Percentiles rank a stretch among this genome's conserved stretches.
Conservation (phyloP, 2,888 invertebrate species). For the Limnephilus lunatus region DNA sequence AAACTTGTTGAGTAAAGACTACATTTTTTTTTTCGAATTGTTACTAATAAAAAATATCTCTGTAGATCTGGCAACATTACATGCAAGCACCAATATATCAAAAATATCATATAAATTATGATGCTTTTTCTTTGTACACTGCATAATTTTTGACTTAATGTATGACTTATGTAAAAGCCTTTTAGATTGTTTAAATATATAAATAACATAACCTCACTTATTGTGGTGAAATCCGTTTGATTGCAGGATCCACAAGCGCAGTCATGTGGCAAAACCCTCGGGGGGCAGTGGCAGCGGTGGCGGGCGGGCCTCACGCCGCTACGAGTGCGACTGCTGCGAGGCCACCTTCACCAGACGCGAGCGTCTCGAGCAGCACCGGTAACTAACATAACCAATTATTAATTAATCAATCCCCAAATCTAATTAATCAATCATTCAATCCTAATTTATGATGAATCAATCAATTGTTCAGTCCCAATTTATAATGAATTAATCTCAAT, state of each 20-base stretch:
- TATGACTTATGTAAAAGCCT: no score
- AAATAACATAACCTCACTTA: not conserved
- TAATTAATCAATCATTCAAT: not conserved
- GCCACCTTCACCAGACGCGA: constrained; percentile 74
- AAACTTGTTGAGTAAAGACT: no score
- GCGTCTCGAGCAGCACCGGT: constrained; percentile 75
- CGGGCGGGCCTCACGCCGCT: constrained; percentile 69
- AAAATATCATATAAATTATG: no score
- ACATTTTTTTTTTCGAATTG: no score
- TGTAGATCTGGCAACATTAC: no score
- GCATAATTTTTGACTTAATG: no score
- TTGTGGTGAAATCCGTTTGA: not conserved
- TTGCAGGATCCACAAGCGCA: constrained; percentile 74
- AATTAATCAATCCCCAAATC: not conserved
- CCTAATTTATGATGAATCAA: not conserved
- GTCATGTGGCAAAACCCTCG: constrained; percentile 72
- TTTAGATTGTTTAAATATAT: no score
- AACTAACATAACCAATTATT: not conserved
- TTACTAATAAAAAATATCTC: no score
- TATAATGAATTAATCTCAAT: no score
- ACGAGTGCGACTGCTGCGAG: constrained; percentile 76
- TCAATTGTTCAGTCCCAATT: not conserved
- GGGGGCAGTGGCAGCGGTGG: constrained; percentile 69
- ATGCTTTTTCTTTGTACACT: no score
- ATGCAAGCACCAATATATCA: no score